phyloP scores from a whole-genome alignment of 2,113 vertebrate species.

The Leptobrachium leishanense region DNA sequence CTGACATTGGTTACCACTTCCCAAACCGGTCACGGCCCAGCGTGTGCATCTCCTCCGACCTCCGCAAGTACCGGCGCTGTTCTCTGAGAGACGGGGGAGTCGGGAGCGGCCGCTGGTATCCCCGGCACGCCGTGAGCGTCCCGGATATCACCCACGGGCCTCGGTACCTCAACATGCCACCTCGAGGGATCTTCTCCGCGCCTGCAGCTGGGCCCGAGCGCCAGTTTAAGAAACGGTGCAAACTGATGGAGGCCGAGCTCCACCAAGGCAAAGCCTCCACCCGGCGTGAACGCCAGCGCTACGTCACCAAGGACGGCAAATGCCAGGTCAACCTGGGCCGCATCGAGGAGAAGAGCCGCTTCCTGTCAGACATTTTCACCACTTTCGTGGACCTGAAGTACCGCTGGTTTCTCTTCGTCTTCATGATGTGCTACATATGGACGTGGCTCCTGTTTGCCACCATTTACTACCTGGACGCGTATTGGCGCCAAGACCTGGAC shows the following conservation, averaged over 20 bases:
- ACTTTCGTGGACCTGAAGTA: constrained; percentile 97
- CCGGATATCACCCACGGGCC: constrained; percentile 26
- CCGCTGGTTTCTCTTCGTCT: constrained; percentile 95
- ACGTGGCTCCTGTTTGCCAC: constrained; percentile 98
- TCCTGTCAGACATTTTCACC: constrained; percentile 97
- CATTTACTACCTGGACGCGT: constrained; percentile 97
- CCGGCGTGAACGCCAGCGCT: constrained; percentile 87
- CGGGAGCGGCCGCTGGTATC: constrained; percentile 21
- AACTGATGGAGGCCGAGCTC: constrained; percentile 84
- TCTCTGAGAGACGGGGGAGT: constrained; percentile 49
- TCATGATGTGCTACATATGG: constrained; percentile 94
- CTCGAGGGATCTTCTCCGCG: constrained; percentile 88
- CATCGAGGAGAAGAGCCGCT: constrained; percentile 91
- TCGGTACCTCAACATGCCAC: constrained; percentile 57
- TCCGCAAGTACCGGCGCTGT: constrained; percentile 42
- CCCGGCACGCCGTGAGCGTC: constrained; percentile 10
- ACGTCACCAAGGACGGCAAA: constrained; percentile 95
- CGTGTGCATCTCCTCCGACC: constrained; percentile 45
- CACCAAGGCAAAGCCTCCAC: constrained; percentile 74
- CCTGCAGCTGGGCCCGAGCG: constrained; percentile 70
- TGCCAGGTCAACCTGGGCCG: constrained; percentile 98
- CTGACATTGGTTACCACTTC: constrained; percentile 39
- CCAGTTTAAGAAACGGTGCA: constrained; percentile 81
- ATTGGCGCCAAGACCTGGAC: constrained; percentile 91
- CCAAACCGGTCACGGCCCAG: constrained; percentile 23